Conservation (phyloP, 2,888 invertebrate species). For the Dromius quadrimaculatus region DNA sequence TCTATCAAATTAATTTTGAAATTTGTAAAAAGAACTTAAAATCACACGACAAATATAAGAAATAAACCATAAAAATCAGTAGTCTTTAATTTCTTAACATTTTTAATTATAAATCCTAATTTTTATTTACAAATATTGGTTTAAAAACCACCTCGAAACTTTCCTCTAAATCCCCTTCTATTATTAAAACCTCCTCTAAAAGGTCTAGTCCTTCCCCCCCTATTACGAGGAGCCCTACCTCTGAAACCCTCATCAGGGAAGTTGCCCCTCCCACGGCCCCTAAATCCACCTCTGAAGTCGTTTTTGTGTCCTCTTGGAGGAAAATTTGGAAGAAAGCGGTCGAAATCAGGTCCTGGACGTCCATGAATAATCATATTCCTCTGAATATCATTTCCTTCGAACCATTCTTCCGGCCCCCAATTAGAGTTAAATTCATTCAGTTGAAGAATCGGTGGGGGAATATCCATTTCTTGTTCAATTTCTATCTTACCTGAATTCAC, state of each 20-base stretch:
- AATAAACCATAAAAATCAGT: conserved; percentile 15
- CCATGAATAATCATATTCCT: too few species aligned
- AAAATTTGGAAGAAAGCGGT: conserved; percentile 7
- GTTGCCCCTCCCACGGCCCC: conserved; percentile 43
- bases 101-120: neutral
- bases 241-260: conserved; percentile 44
- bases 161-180: conserved; percentile 57
- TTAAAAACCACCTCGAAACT: conserved; percentile 61
- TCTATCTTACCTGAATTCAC: conserved; percentile 25
- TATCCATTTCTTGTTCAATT: neutral
- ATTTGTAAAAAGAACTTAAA: conserved; percentile 10
- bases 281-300: conserved; percentile 40
- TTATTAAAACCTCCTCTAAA: conserved; percentile 61
- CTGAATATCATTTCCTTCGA: too few species aligned
- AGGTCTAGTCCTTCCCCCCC: conserved; percentile 55
- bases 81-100: conserved; percentile 23
- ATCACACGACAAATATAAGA: conserved; percentile 11
- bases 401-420: conserved; percentile 40
- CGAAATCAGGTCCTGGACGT: conserved; percentile 26
- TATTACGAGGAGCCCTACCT: conserved; percentile 53
- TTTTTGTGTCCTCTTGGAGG: conserved; percentile 14
- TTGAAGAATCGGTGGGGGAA: conserved; percentile 23
- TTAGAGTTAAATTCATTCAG: conserved; percentile 8
- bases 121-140: conserved; percentile 14
- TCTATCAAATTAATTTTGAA: neutral